Percentiles rank a stretch among this genome's conserved stretches.
Evolutionary conservation across 1,140 invertebrate genomes (phyloP).

Genomic region (Conopomorpha cramerella): DNA sequence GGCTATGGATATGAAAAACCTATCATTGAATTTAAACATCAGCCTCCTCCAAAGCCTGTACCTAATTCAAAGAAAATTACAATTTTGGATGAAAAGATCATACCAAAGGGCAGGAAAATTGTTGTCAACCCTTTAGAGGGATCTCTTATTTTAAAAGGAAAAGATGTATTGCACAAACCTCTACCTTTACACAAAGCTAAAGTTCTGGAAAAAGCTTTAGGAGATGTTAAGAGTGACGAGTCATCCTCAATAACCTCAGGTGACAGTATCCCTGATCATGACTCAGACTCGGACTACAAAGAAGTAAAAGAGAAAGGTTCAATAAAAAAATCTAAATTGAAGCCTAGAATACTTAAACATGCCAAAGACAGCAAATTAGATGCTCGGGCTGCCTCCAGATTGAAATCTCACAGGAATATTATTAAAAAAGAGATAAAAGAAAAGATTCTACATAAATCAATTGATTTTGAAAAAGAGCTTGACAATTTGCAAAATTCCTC

Average conservation of each 20-base stretch:
- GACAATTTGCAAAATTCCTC: too few species aligned
- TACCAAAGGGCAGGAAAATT: conserved; percentile 55
- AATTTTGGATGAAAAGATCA: conserved; percentile 52
- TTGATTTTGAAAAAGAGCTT: too few species aligned
- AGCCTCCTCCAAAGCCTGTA: conserved; percentile 39
- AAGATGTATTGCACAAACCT: conserved; percentile 43
- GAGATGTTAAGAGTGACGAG: conserved; percentile 27
- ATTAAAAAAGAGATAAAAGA: conserved; percentile 36
- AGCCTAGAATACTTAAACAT: conserved; percentile 40
- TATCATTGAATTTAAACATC: conserved; percentile 42
- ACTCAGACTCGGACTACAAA: conserved; percentile 56
- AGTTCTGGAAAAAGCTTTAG: conserved; percentile 20
- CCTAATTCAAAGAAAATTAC: conserved; percentile 54
- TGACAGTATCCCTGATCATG: conserved; percentile 43
- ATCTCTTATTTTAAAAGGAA: conserved; percentile 42
- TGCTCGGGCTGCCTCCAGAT: conserved; percentile 21
- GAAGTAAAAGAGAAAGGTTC: conserved; percentile 33
- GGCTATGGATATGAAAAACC: conserved; percentile 36
- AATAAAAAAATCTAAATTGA: conserved; percentile 27
- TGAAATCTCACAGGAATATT: conserved; percentile 30
- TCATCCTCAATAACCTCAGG: conserved; percentile 44
- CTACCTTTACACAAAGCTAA: conserved; percentile 29
- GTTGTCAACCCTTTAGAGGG: conserved; percentile 37
- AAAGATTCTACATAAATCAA: conserved; percentile 29
- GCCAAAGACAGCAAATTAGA: conserved; percentile 22